These are phyloP conservation scores for Alca torda DNA, from an alignment of 2,797 vertebrate species.

Conservation along the genomic window DNA sequence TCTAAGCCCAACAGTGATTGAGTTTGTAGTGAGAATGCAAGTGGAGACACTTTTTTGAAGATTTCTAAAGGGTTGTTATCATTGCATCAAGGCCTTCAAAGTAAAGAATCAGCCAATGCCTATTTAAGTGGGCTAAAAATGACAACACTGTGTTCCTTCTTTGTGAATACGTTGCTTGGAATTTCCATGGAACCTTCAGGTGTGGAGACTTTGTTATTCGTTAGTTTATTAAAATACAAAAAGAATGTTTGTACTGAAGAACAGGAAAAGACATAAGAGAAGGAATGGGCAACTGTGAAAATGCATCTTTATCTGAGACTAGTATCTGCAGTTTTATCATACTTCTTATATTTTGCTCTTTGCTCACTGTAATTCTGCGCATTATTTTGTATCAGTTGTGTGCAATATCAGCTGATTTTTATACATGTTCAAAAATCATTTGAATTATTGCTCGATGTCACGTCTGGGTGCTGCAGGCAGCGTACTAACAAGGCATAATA, in stretches of 20 bases:
- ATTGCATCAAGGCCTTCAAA: background rate
- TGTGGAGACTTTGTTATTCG: background rate
- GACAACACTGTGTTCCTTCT: rapidly evolving
- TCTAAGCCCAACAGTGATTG: background rate
- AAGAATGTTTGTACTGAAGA: background rate
- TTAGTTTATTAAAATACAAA: background rate
- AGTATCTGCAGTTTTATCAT: background rate
- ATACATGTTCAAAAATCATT: background rate
- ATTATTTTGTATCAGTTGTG: background rate
- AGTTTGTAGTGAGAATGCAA: background rate
- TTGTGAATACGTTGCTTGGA: background rate
- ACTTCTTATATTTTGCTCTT: background rate
- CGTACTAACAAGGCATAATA: background rate
- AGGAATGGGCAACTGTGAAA: background rate
- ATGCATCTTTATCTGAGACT: background rate
- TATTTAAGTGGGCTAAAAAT: background rate
- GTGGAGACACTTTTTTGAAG: background rate
- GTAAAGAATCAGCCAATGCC: background rate
- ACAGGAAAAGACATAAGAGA: background rate
- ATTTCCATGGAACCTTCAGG: background rate
- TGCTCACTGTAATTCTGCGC: background rate
- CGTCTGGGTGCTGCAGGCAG: background rate
- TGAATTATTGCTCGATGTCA: background rate
- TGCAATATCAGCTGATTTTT: background rate
- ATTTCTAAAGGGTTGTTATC: background rate